Conservation (phyloP, 2,113 vertebrate species). For the Scytalopus superciliaris region DNA sequence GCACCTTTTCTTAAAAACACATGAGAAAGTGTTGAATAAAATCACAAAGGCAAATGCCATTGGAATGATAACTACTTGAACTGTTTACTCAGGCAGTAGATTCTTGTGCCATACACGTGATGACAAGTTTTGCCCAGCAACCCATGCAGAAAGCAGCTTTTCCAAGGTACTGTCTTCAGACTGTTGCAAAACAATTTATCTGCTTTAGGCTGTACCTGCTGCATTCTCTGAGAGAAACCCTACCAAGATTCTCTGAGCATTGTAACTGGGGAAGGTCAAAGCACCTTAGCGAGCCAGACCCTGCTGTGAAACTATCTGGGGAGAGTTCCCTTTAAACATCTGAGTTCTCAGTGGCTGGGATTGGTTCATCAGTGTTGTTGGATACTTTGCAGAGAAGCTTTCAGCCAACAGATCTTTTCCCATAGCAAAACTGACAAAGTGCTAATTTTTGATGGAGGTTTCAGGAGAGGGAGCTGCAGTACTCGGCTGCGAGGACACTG, state of each 20-base stretch:
- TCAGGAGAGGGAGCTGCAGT: background rate
- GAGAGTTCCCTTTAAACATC: background rate
- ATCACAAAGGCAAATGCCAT: background rate
- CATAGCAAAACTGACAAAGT: background rate
- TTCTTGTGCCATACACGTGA: background rate
- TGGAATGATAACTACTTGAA: background rate
- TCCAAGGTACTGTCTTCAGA: background rate
- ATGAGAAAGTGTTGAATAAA: background rate
- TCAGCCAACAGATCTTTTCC: background rate
- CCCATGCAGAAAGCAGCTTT: background rate
- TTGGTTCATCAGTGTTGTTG: background rate
- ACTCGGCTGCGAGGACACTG: background rate
- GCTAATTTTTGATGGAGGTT: background rate
- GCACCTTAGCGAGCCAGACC: accelerated
- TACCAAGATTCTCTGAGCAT: background rate
- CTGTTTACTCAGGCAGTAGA: background rate
- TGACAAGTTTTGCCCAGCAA: background rate
- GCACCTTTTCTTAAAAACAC: background rate
- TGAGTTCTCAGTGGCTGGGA: background rate
- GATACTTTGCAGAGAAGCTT: background rate
- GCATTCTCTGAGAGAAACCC: background rate
- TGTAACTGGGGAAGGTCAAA: background rate
- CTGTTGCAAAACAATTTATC: background rate
- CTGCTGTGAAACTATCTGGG: background rate
- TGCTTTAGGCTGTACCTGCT: background rate